Evolutionary conservation across 37 sponge, comb jelly and placozoan species (phyloP), one percentile per base, ranked within the genome.

Genomic region (Geodia barretti): DNA sequence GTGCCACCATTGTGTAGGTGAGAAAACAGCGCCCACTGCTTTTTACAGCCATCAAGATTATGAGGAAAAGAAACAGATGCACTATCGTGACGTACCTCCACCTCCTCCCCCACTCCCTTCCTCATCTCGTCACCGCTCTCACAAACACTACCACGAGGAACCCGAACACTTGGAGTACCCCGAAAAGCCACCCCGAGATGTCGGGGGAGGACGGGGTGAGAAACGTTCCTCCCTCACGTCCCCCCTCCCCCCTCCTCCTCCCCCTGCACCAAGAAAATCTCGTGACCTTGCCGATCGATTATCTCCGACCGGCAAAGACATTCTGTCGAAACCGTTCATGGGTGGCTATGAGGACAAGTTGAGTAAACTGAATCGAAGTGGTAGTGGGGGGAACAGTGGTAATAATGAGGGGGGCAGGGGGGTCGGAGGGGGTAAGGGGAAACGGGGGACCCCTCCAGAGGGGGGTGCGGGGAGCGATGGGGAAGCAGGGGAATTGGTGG

Each of bases 41-140:
- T 4, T 35, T 20, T 29, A 38, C 70, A 40, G 72, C 42, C 72
- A 72, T n/a, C 42, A 38, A 24, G 72, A 72, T 5, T 72, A 35
- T 72, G 72, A 72, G 5, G 72, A 72, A 1, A 72, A 72, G 42
- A 72, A 72, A 36, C 72, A 72, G 24, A 40, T 41, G 20, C 65
- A 29, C 65, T 36, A 72, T 37, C 35, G 35, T 8, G 37, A 36
- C 2, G 69, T 34, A 2, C 35, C 20, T 33, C 40, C 42, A 3
- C 72, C 72, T 40, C 68, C 30, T 29, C 68, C 29, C 2, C 68
- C 68, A 30, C 68, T 32, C 34, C 33, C 68, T 25, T 32, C 34
- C 33, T 26, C 65, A 11, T 26, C 65, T 24, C 65, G 29, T 19
- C 65, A 64, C 5, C 65, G 25, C 30, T 26, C 65, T 4, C 68